phyloP scores from a whole-genome alignment of 2,113 vertebrate species.

The Eulemur rufifrons region DNA sequence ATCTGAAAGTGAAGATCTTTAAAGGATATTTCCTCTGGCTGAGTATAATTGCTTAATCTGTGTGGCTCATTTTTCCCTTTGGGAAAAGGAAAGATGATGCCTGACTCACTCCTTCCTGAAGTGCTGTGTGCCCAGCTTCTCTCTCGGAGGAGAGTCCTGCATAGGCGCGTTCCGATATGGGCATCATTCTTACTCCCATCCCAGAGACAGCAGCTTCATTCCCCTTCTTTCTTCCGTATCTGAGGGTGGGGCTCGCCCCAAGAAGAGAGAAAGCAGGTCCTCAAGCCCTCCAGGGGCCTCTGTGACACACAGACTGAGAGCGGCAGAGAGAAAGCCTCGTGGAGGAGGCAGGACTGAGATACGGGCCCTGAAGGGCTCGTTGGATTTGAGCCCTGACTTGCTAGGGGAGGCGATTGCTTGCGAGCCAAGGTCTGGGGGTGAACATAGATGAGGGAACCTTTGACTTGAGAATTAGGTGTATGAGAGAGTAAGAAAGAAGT shows the following conservation, averaged over 20 bases:
- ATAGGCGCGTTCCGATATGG: neutral
- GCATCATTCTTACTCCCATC: neutral
- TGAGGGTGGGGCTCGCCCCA: neutral
- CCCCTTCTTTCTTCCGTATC: neutral
- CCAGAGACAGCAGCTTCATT: accelerated
- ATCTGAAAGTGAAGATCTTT: neutral
- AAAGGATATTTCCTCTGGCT: neutral
- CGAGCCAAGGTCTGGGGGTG: neutral
- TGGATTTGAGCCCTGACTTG: neutral
- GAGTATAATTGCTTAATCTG: neutral
- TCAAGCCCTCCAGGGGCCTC: too few relatives aligned
- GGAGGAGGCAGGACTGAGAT: neutral
- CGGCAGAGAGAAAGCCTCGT: neutral
- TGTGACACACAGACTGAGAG: neutral
- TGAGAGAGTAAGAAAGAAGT: neutral
- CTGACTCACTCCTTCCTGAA: neutral
- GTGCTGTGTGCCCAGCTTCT: neutral
- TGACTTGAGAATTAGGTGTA: neutral
- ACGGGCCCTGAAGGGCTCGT: neutral
- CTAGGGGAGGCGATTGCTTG: neutral
- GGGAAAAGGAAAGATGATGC: neutral
- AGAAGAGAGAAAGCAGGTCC: neutral
- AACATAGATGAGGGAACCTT: neutral
- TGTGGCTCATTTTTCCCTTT: conserved; percentile 32
- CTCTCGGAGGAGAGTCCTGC: neutral